Evolutionary conservation across 2,888 invertebrate species (phyloP).

Genomic region (Orthonychiurus folsomi): DNA sequence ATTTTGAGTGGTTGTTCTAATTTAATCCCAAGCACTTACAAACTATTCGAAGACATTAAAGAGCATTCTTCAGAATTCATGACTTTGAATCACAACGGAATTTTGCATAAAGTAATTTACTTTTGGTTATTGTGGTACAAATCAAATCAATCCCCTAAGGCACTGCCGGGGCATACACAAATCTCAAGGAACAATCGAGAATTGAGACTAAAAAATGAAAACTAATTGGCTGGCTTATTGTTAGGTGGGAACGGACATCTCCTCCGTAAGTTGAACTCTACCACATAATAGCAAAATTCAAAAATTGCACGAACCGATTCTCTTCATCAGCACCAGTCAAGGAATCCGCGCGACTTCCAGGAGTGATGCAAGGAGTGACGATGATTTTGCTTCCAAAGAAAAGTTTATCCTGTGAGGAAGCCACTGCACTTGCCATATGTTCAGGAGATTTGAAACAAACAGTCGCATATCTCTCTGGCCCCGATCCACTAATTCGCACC

Average conservation of each 20-base stretch:
- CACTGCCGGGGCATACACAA: no score
- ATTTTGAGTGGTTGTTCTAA: no score
- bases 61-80: neutral
- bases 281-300: neutral
- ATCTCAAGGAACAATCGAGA: no score
- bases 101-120: no score
- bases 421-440: conserved; percentile 91
- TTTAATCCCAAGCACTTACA: no score
- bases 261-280: no score
- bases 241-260: no score
- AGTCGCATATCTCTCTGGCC: conserved; percentile 83
- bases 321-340: conserved; percentile 37
- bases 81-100: neutral
- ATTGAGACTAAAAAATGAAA: no score
- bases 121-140: no score
- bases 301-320: conserved; percentile 25
- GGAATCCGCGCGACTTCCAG: conserved; percentile 33
- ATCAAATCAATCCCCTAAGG: no score
- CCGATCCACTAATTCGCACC: conserved; percentile 87
- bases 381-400: conserved; percentile 97
- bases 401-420: conserved; percentile 88
- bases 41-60: no score
- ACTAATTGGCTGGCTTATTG: no score
- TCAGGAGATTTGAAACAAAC: conserved; percentile 95
- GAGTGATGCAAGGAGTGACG: conserved; percentile 61